Evolutionary conservation across 2,797 vertebrate species (phyloP), one percentile per base, ranked within the genome.

Genomic region (Ispidina lecontei): DNA sequence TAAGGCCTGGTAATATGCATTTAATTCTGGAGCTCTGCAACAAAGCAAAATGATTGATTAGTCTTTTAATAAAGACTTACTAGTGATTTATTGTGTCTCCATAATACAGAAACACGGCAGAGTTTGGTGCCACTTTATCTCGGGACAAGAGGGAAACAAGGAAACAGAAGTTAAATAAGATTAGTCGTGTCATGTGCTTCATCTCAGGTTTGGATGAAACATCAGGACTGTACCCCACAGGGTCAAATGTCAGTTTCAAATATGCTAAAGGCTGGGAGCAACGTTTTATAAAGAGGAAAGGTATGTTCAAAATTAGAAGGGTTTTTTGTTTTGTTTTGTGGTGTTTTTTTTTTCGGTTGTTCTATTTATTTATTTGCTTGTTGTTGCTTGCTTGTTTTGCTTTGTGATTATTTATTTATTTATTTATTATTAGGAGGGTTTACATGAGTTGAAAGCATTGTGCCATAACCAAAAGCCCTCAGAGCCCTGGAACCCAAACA

Each of bases 71-170:
- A 80, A 90, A 72, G 29, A 58, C 35, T 89, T 10, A 8, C 6
- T 55, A 47, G 29, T 80, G 55, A 65, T 93, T 90, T 90, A 86
- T 84, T 94, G 14, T 87, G 46, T 90, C 33, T 85, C 43, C 31
- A 47, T 90, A 87, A 93, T 95, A 87, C 31, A 89, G 47, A 54
- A 87, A 77, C 21, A 12, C 0, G 2, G 47, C 73, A 59, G 39
- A 62, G 29, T 60, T 76, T 80, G 52, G 75, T 88, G 68, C 47
- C 8, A 6, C 62, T 74, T 88, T 92, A 46, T 83, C 46, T 44
- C 49, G 22, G 29, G 25, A 28, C 14, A 37, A 35, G 28, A 69
- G 37, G 35, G 87, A 81, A 86, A 79, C 1, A 4, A 75, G 64
- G 49, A 77, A 83, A 72, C 11, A 85, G 31, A 84, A 85, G 13